Base-by-base conservation (phyloP, 2,888 invertebrate genomes). In the Dasypogon diadema region DNA sequence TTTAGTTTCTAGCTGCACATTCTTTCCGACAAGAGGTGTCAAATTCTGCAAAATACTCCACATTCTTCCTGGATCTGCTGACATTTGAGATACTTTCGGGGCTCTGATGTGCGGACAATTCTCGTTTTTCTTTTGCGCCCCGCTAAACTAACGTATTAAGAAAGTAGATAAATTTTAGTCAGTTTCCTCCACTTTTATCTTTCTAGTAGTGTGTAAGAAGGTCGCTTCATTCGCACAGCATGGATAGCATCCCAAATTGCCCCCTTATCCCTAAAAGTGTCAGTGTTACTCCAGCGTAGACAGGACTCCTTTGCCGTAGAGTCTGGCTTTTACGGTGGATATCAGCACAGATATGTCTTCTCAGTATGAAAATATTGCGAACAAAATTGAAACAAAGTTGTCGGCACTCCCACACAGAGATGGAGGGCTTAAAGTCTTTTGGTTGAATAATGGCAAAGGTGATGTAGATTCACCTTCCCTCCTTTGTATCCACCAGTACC, bases 41-140 rank as follows among this genome's bases (percentile, higher is more conserved):
- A 75, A 75, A 75, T 75, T 75, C 75, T 65, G n/a, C 46, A 34
- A 58, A 75, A 75, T 70, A 70, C 26, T 46, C 46, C 46, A 55
- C 30, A 75, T 75, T 58, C 26, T 75, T 76, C 26, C 34, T 22
- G 63, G 37, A 18, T 54, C 54, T 42, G 42, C 12, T n/a, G n/a
- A 2, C 42, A 42, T 42, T 3, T n/a, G 42, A 12, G 42, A 42
- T 42, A 60, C 37, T 4, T 16, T 18, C 37, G 34, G 18, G 37
- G 37, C 21, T 37, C 37, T 60, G 37, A 21, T 34, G 37, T 60
- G 18, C 60, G 22, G 37, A 12, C 10, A 18, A 18, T 2, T 42
- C 30, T 42, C n/a, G 2, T 42, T 5, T 58, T 8, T 22, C 60
- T 34, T 21, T 21, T 18, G 16, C 14, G 34, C 42, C 21, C 63